Evolutionary conservation across 1,140 invertebrate genomes (phyloP).

Genomic region (Anoplophora glabripennis): DNA sequence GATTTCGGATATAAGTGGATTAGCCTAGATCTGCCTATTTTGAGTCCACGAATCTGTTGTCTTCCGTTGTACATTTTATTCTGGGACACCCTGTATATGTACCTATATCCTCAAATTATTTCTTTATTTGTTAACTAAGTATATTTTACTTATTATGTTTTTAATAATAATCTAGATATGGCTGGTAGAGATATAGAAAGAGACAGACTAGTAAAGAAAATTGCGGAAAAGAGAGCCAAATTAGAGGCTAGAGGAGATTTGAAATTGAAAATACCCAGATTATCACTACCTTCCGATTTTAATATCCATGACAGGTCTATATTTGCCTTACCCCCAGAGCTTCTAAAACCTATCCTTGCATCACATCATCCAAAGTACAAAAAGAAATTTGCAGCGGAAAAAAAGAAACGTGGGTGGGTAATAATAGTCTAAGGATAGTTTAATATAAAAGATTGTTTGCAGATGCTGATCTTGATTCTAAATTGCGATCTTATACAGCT

Average conservation of each 20-base stretch:
- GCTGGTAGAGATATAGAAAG: conserved; percentile 37
- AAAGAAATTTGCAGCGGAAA: conserved; percentile 37
- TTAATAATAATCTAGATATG: conserved; percentile 14
- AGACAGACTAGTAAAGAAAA: conserved; percentile 39
- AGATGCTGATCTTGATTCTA: conserved; percentile 42
- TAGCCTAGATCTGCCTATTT: no score
- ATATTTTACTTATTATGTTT: no score
- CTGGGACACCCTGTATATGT: no score
- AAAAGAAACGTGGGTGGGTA: conserved; percentile 35
- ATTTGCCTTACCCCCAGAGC: conserved; percentile 55
- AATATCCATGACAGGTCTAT: conserved; percentile 52
- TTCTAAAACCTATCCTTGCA: conserved; percentile 48
- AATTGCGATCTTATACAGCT: conserved; percentile 61
- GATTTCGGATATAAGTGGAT: no score
- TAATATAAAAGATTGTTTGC: not conserved
- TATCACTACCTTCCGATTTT: conserved; percentile 54
- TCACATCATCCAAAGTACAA: conserved; percentile 43
- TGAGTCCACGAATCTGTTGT: no score
- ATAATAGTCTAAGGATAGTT: not conserved
- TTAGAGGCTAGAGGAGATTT: conserved; percentile 42
- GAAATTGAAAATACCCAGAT: conserved; percentile 50
- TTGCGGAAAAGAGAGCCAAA: conserved; percentile 40
- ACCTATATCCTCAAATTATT: no score
- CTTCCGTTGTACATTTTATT: no score
- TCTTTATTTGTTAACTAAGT: no score